phyloP scores from a whole-genome alignment of 53 echinoderm and acorn worm species.

The Echinarachnius parma region DNA sequence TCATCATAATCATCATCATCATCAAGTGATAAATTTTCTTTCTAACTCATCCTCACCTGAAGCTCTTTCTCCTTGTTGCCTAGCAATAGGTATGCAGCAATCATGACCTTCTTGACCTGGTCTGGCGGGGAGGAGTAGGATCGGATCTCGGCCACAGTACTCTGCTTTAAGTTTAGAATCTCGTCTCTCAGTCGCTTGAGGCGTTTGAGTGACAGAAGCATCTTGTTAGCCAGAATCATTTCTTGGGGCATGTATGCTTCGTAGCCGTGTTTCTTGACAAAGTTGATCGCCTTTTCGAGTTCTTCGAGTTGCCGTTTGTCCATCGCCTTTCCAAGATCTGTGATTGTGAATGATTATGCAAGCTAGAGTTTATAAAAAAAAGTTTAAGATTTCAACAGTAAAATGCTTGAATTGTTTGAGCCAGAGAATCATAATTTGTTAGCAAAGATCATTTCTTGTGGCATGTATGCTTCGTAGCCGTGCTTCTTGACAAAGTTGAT shows the following conservation, averaged over 20 bases:
- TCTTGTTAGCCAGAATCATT: slow-evolving; percentile 93
- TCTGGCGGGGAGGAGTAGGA: slow-evolving; percentile 85
- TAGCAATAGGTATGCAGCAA: slow-evolving; percentile 87
- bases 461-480: slow-evolving; percentile 83
- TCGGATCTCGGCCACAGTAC: slow-evolving; percentile 94
- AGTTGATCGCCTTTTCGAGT: slow-evolving; percentile 82
- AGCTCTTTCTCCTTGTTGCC: slow-evolving; percentile 84
- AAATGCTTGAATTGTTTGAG: slow-evolving; percentile 86
- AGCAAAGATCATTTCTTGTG: slow-evolving; percentile 88
- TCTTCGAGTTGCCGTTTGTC: slow-evolving; percentile 78
- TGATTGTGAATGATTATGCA: too few species aligned
- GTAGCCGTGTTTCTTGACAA: slow-evolving; percentile 91
- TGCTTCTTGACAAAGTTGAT: slow-evolving; percentile 95
- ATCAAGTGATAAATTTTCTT: too few species aligned
- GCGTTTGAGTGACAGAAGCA: slow-evolving; percentile 83
- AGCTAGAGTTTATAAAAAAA: too few species aligned
- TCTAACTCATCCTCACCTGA: slow-evolving; percentile 52
- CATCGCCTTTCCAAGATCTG: slow-evolving; percentile 82
- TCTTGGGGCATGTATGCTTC: slow-evolving; percentile 89
- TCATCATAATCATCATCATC: too few species aligned
- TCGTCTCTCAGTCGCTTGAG: slow-evolving; percentile 89
- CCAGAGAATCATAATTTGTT: slow-evolving; percentile 89
- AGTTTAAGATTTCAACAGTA: slow-evolving; percentile 84
- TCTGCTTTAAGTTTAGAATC: slow-evolving; percentile 93
- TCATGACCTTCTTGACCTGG: slow-evolving; percentile 93